Evolutionary conservation across 2,888 invertebrate species (phyloP).

Genomic region (Cephalotes varians): DNA sequence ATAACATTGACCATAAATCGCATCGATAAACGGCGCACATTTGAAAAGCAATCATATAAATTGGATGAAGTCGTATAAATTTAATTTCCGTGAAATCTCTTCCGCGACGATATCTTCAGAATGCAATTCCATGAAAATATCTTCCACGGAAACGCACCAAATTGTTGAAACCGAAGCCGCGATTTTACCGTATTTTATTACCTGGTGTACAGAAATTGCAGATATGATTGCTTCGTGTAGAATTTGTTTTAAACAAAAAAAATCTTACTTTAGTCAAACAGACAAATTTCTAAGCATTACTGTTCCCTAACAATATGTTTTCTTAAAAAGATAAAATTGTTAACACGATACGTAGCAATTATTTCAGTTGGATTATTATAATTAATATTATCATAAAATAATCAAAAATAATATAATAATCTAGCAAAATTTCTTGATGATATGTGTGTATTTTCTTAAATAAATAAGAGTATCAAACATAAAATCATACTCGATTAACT

Average conservation of each 20-base stretch:
- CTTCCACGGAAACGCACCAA: not conserved
- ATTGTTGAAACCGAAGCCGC: not conserved
- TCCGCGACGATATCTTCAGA: constrained; percentile 16
- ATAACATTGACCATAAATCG: constrained; percentile 13
- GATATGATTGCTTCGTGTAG: not conserved
- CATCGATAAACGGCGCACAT: not conserved
- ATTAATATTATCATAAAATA: too few relatives aligned
- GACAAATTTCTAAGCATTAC: not conserved
- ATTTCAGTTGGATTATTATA: not conserved
- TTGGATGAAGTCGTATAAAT: constrained; percentile 33
- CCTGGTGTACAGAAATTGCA: not conserved
- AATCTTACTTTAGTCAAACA: not conserved
- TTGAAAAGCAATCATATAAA: constrained; percentile 35
- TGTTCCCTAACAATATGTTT: not conserved
- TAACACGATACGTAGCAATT: not conserved
- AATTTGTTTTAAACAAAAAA: not conserved
- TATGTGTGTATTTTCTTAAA: not conserved
- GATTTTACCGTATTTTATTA: not conserved
- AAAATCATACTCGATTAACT: not conserved
- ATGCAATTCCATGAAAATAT: constrained; percentile 15
- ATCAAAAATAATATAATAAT: not conserved
- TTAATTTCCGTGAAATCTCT: constrained; percentile 3
- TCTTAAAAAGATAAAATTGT: not conserved
- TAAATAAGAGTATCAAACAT: not conserved
- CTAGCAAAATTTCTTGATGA: not conserved